Conservation (phyloP, 1,140 invertebrate genomes). For the Hyles vespertilio region DNA sequence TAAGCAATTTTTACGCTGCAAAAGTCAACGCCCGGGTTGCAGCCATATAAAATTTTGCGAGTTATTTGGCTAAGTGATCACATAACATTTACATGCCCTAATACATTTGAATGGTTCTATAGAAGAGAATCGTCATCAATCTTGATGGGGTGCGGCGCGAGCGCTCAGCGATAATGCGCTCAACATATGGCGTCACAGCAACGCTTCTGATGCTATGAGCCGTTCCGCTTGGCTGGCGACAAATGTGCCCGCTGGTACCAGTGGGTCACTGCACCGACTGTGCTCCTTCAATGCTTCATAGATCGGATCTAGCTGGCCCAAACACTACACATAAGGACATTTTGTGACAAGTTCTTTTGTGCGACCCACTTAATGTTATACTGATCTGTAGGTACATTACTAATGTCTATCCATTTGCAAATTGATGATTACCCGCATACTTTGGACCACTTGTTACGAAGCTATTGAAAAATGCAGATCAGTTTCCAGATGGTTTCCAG, state of each 20-base stretch:
- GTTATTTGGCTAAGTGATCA: slow-evolving; percentile 62
- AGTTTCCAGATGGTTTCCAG: neutral
- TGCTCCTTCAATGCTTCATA: slow-evolving; percentile 22
- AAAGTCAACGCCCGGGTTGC: neutral
- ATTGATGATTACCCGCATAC: slow-evolving; percentile 43
- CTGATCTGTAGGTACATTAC: slow-evolving; percentile 15
- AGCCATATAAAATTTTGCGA: slow-evolving; percentile 34
- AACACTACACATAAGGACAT: neutral
- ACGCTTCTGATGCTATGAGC: slow-evolving; percentile 25
- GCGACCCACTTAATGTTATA: slow-evolving; percentile 24
- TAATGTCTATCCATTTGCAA: slow-evolving; percentile 25
- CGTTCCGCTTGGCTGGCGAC: slow-evolving; percentile 44
- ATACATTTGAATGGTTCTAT: slow-evolving; percentile 58
- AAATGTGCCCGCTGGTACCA: slow-evolving; percentile 38
- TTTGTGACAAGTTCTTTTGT: slow-evolving; percentile 11
- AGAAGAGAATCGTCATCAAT: slow-evolving; percentile 59
- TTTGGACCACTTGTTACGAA: neutral
- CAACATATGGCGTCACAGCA: slow-evolving; percentile 65
- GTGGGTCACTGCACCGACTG: slow-evolving; percentile 62
- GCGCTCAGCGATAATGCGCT: slow-evolving; percentile 51
- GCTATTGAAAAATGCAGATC: neutral
- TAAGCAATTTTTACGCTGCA: neutral
- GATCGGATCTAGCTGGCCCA: slow-evolving; percentile 3
- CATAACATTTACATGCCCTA: slow-evolving; percentile 70
- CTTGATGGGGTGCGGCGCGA: slow-evolving; percentile 48